phyloP scores from a whole-genome alignment of 1,140 invertebrate genomes.

The Acromyrmex echinatior region DNA sequence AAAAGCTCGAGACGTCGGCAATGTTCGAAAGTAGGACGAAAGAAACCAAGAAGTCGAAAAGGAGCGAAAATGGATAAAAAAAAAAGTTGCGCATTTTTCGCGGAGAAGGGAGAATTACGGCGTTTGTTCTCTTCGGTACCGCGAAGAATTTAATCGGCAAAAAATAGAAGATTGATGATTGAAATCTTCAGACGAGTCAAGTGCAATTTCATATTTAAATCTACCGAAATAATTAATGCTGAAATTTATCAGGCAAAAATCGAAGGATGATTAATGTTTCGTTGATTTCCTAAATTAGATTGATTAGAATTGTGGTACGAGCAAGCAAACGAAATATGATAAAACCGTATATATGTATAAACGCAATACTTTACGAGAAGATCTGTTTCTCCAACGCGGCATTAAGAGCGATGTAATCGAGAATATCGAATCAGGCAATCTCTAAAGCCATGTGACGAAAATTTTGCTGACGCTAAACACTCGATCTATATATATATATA shows the following conservation, averaged over 20 bases:
- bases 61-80: neutral
- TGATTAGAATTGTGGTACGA: constrained; percentile 18
- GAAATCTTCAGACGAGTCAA: neutral
- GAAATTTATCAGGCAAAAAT: neutral
- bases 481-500: neutral
- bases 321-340: neutral
- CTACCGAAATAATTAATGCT: neutral
- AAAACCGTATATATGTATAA: constrained; percentile 17
- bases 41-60: constrained; percentile 14
- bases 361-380: neutral
- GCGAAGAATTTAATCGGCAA: constrained; percentile 41
- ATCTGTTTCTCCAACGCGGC: neutral
- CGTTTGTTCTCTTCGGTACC: constrained; percentile 18
- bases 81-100: constrained; percentile 5
- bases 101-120: constrained; percentile 13
- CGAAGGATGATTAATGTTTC: neutral
- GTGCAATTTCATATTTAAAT: neutral
- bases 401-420: constrained; percentile 43
- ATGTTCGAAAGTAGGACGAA: constrained; percentile 45
- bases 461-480: neutral
- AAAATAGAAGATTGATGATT: constrained; percentile 11
- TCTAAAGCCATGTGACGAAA: neutral
- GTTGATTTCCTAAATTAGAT: neutral
- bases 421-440: constrained; percentile 55
- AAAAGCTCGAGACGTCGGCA: constrained; percentile 20